These are phyloP conservation scores for Pipistrellus kuhlii DNA, from an alignment of 2,797 vertebrate genomes.

Conservation along the genomic window DNA sequence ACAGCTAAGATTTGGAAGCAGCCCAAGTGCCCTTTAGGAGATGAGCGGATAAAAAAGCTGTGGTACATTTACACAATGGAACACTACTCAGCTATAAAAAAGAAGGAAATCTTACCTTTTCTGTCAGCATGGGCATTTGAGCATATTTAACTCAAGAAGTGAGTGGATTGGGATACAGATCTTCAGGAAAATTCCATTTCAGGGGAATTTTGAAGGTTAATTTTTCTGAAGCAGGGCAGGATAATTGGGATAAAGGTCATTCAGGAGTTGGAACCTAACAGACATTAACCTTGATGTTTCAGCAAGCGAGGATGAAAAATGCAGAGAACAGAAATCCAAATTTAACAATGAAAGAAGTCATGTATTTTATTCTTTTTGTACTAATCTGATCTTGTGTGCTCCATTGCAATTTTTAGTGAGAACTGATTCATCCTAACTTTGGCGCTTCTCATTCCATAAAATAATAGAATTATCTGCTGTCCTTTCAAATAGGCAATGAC, in stretches of 20 bases:
- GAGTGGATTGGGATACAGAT: not conserved
- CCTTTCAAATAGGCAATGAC: not conserved
- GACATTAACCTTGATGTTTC: constrained; percentile 61
- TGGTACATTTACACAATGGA: not conserved
- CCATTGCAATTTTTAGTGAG: constrained; percentile 4
- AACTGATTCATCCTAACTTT: not conserved
- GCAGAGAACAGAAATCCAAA: constrained; percentile 37
- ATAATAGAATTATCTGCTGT: not conserved
- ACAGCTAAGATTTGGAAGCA: not conserved
- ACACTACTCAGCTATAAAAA: not conserved
- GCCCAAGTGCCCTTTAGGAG: not conserved
- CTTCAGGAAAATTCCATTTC: constrained; percentile 45
- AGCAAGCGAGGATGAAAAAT: constrained; percentile 24
- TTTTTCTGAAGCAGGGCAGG: constrained; percentile 67
- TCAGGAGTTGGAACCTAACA: constrained; percentile 37
- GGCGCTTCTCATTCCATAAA: constrained; percentile 23
- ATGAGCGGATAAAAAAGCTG: not conserved
- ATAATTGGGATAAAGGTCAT: constrained; percentile 67
- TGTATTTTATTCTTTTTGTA: not conserved
- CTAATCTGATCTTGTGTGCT: not conserved
- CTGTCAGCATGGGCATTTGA: not conserved
- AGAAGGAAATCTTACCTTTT: not conserved
- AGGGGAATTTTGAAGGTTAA: constrained; percentile 65
- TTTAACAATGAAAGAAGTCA: constrained; percentile 20
- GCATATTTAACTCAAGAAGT: not conserved